Base-by-base conservation (phyloP, 1,140 invertebrate species). In the Drosophila nebulosa region DNA sequence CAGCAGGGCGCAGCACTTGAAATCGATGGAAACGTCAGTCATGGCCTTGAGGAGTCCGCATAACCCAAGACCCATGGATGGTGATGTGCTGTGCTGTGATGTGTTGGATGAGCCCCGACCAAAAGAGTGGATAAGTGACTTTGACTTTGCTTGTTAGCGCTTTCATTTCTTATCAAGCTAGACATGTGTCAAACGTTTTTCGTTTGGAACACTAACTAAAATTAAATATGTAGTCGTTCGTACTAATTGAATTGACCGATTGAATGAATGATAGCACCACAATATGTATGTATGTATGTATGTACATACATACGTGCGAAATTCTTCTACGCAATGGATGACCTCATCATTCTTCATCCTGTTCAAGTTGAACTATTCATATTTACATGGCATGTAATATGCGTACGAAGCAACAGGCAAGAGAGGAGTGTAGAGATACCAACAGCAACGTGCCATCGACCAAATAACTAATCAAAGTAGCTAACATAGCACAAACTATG, bases 161-260 rank as follows among this genome's bases (percentile, higher is more conserved):
- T 30, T 18, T 42, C 16, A 18, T 42, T 3, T 9, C 39, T 36
- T 36, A 36, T 36, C 35, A 12, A 24, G 30, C 30, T 10, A 16
- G 35, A 36, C 35, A 39, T 39, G 36, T 46, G 39, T 46, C 39
- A 46, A 46, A 46, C 21, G 16, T 46, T 21, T 1, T 46, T 46
- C 3, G 9, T 46, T 46, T 46, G 39, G 39, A 18, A 46, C 39
- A 46, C 39, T 46, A 46, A 46, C 39, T 21, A 46, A 46, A 46
- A 46, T 21, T 21, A 46, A 46, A 46, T 46, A 46, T 2, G 10
- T 32, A 32, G 30, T 32, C 30, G 30, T 32, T 10, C 16, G 18
- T 46, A 74, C 72, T 75, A 75, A 75, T 75, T 75, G 72, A 72
- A 75, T 75, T 74, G 72, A 42, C 72, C 71, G 64, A 68, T 75